Conservation (phyloP, 64 coral and sea anemone genomes). For the Astreopora myriophthalma region DNA sequence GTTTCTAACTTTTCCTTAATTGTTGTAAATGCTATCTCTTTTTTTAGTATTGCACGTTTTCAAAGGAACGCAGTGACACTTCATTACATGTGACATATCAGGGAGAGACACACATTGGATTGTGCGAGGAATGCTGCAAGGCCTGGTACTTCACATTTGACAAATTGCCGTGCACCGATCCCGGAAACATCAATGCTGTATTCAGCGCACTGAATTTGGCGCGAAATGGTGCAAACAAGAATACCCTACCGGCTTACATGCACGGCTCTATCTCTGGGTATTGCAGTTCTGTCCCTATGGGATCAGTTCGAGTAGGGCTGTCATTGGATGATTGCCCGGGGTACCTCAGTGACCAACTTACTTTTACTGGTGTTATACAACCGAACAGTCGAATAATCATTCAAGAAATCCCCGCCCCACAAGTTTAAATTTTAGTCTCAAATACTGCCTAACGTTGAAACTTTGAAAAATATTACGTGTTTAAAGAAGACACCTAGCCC, state of each 20-base stretch:
- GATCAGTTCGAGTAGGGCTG: slow-evolving; percentile 64
- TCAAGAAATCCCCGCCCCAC: slow-evolving; percentile 57
- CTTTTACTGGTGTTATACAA: slow-evolving; percentile 20
- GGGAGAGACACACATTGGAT: slow-evolving; percentile 75
- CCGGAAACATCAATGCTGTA: slow-evolving; percentile 64
- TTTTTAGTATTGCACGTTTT: slow-evolving; percentile 34
- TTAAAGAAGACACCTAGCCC: too few species aligned
- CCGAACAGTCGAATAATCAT: slow-evolving; percentile 80
- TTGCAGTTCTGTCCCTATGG: slow-evolving; percentile 60
- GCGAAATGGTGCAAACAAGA: slow-evolving; percentile 32
- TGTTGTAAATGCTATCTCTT: background rate
- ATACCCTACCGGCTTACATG: slow-evolving; percentile 69
- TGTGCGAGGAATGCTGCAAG: slow-evolving; percentile 79
- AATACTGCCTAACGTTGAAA: too few species aligned
- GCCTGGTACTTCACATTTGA: slow-evolving; percentile 85
- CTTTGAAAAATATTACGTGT: too few species aligned
- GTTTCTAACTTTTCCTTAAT: background rate
- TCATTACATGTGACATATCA: slow-evolving; percentile 75
- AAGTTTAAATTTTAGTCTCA: too few species aligned
- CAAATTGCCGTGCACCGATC: slow-evolving; percentile 70
- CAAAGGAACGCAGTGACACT: slow-evolving; percentile 32
- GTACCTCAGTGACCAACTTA: slow-evolving; percentile 6
- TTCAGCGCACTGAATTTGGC: slow-evolving; percentile 62
- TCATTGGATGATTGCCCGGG: slow-evolving; percentile 53
- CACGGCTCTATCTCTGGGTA: slow-evolving; percentile 87